Base-by-base conservation (phyloP, 2,888 invertebrate genomes). In the Pyrrhia umbra region DNA sequence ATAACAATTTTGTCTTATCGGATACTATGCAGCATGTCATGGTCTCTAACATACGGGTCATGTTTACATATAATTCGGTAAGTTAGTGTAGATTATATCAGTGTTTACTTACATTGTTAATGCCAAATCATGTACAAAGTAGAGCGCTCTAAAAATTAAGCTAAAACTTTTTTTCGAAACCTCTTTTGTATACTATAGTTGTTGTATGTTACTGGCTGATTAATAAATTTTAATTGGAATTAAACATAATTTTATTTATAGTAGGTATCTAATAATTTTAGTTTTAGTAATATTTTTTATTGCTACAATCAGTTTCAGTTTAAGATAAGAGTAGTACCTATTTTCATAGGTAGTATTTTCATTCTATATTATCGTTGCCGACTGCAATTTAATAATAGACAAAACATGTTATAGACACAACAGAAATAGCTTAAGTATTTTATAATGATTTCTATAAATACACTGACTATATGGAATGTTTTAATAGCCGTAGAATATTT, bases 31-130 rank as follows among this genome's bases (percentile, higher is more conserved):
- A 25, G 54, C 42, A 59, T 55, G 60, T 77, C 77, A 72, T 55
- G 68, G 65, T 49, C 63, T 27, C 25, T 25, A 40, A 43, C 55
- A 37, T 43, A 37, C 21, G 59, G 61, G 61, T 73, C 64, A 66
- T 80, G 67, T 77, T 69, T 77, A 77, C 68, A 54, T 56, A 54
- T 34, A 51, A 49, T 68, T 75, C n/a, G 58, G 60, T 56, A 49
- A 20, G 34, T 8, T 69, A 39, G 39, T 65, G 65, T 47, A 47
- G 18, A 77, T n/a, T 54, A 42, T 25, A 42, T 55, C n/a, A 23
- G 2, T 51, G 42, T 18, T n/a, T 40, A 46, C 25, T 13, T 23
- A 6, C 27, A 46, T 15, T 9, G 0, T 13, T 43, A 0, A 27
- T 47, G 50, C 16, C 10, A 59, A 50, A 30, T 34, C 9, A 20